These are phyloP conservation scores for Brienomyrus longianalis DNA, from an alignment of 2,113 vertebrate genomes.

Conservation along the genomic window DNA sequence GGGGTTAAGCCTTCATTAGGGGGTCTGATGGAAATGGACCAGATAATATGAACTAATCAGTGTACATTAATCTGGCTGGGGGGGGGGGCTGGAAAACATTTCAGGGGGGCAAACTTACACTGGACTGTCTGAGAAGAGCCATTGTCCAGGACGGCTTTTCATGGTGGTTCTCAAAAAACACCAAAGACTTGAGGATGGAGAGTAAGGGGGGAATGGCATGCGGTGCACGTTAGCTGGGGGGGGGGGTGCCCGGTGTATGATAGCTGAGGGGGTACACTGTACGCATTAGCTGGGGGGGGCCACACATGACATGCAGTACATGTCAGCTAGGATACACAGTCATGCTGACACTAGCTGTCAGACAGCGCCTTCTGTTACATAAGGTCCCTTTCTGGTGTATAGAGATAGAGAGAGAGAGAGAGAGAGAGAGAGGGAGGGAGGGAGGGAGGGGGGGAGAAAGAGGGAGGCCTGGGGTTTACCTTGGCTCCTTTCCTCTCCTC, in stretches of 20 bases:
- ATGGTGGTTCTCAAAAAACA: not conserved
- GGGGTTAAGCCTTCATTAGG: not conserved
- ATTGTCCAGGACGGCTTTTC: not conserved
- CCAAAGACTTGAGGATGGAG: not conserved
- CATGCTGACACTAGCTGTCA: not conserved
- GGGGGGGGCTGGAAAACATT: not conserved
- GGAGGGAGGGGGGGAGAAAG: not conserved
- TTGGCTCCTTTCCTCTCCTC: not conserved
- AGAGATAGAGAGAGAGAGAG: not conserved
- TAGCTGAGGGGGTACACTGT: not conserved
- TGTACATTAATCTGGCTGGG: not conserved
- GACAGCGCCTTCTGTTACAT: not conserved
- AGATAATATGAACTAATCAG: not conserved
- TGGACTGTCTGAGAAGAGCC: not conserved
- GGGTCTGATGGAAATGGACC: not conserved
- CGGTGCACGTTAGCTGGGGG: conserved; percentile 20
- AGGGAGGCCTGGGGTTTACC: not conserved
- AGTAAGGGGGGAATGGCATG: conserved; percentile 26
- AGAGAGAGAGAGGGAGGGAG: not conserved
- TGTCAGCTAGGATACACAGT: not conserved
- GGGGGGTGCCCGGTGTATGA: not conserved
- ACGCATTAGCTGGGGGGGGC: conserved; percentile 13
- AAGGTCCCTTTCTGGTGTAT: not conserved
- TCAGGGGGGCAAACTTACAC: not conserved
- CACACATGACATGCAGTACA: not conserved